These are phyloP conservation scores for Peromyscus aztecus DNA, from an alignment of 2,797 vertebrate genomes.

Conservation along the genomic window DNA sequence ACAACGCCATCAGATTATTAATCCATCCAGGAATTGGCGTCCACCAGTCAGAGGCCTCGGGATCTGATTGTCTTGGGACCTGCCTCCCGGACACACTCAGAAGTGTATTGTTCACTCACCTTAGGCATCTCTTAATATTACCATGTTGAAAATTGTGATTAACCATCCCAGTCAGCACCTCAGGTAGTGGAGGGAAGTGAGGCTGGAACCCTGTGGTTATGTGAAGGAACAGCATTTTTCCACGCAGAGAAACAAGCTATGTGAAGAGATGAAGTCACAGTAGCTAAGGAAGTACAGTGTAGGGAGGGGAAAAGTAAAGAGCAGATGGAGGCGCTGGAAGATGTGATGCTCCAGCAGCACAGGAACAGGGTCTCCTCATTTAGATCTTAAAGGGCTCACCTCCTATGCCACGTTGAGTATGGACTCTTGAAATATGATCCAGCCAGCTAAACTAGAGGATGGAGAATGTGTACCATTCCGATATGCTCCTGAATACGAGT, in stretches of 20 bases:
- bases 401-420: rapidly evolving
- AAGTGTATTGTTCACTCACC: background rate
- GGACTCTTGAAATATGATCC: background rate
- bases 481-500: slow-evolving; percentile 63
- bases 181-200: background rate
- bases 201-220: background rate
- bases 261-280: rapidly evolving
- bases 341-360: background rate
- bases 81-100: background rate
- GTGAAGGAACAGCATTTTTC: background rate
- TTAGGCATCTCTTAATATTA: background rate
- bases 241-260: background rate
- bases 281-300: background rate
- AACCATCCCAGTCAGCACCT: background rate
- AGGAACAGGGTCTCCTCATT: too few relatives aligned
- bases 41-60: background rate
- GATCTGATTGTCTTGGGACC: background rate
- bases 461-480: background rate
- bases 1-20: background rate
- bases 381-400: background rate
- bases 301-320: rapidly evolving
- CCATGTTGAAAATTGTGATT: background rate
- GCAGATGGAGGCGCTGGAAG: background rate
- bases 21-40: background rate
- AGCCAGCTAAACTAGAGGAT: rapidly evolving